Base-by-base conservation (phyloP, 2,888 invertebrate genomes). In the Cotesia congregata region DNA sequence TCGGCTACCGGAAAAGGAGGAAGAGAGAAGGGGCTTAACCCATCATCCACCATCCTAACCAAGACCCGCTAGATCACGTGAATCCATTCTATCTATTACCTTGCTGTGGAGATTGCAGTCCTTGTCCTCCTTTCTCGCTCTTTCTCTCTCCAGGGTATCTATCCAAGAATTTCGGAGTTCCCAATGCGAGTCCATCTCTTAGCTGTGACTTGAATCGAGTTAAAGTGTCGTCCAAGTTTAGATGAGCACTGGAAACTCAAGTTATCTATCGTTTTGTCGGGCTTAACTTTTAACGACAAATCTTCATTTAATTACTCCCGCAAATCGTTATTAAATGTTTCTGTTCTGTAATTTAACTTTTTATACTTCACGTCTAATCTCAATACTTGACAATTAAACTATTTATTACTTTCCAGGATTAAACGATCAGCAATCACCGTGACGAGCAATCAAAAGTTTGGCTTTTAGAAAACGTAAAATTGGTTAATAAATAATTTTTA, bases 1-100 rank as follows among this genome's bases (percentile, higher is more conserved):
- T 82, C 78, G 68, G 74, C 71, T 71, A 72, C 40, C 60, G 17
- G 17, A 50, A 40, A 39, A 67, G 39, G 61, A 62, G 67, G 74
- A 17, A 30, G 77, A 50, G 50, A 50, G 50, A 12, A 50, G 76
- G 81, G 80, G 82, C 85, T 81, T 84, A 86, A 85, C 82, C 84
- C 80, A 75, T 61, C 80, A 80, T 65, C 64, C 61, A 17, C 68
- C 72, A 12, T 39, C 59, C 65, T 15, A n/a, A 41, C 59, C 70
- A 61, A 70, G 61, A 67, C 65, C 59, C 41, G 59, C 71, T 50
- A 71, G 38, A 17, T 41, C 71, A 65, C 77, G 41, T 17, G 70
- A 72, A 20, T 62, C 67, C 59, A 64, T 50, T 39, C 74, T 30
- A 41, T 50, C 60, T 71, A 72, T 73, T 75, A 72, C 67, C 40